Evolutionary conservation across 2,797 vertebrate genomes (phyloP).

Genomic region (Varecia variegata): DNA sequence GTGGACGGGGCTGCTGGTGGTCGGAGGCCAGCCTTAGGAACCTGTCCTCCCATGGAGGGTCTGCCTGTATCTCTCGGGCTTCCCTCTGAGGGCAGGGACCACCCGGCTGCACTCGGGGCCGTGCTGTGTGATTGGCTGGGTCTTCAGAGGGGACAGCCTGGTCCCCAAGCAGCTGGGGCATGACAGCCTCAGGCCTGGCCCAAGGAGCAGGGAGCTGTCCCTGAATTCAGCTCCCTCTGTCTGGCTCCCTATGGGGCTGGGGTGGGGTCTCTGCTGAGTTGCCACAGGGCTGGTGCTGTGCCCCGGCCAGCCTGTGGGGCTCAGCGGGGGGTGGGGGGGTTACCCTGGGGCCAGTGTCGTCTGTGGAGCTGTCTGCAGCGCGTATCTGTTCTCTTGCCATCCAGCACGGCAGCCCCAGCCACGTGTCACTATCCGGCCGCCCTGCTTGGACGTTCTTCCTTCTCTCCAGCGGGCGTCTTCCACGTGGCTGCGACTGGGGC

Average conservation of each 20-base stretch:
- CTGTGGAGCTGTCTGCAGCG: neutral
- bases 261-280: neutral
- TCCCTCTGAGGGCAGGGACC: neutral
- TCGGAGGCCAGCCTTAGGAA: neutral
- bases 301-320: too few species aligned
- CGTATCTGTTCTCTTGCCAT: neutral
- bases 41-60: neutral
- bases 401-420: neutral
- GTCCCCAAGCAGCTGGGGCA: neutral
- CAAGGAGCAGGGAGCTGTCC: neutral
- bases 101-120: neutral
- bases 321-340: too few species aligned
- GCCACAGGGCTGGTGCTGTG: neutral
- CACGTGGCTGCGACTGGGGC: rapidly evolving
- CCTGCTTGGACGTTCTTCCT: neutral
- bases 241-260: neutral
- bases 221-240: neutral
- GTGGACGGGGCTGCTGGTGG: neutral
- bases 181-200: neutral
- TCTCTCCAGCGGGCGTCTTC: neutral
- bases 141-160: neutral
- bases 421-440: rapidly evolving
- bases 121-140: neutral
- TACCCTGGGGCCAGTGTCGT: too few species aligned
- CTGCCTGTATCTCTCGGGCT: neutral